A percentile compares a stretch with the other conserved stretches of the same genome.
Evolutionary conservation across 2,113 vertebrate genomes (phyloP).

Genomic region (Fulmarus glacialis): DNA sequence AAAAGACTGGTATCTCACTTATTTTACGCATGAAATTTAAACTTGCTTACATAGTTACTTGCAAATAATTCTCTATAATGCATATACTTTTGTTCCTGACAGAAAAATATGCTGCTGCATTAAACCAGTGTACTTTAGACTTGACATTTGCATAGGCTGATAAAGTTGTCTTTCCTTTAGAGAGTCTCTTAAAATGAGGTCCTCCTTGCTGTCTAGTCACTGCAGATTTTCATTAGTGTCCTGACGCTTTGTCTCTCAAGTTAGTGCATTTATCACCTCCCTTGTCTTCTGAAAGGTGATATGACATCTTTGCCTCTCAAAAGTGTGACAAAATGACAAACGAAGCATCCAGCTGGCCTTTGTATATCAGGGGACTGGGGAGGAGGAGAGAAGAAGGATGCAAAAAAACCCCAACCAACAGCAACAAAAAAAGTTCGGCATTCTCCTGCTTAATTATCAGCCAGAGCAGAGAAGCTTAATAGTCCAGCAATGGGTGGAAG

Average conservation of each 20-base stretch:
- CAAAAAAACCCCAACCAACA: background rate
- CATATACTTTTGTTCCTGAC: background rate
- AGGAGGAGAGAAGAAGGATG: background rate
- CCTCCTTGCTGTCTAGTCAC: background rate
- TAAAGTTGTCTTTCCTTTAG: constrained; percentile 5
- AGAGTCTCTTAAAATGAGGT: background rate
- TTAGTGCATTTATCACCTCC: background rate
- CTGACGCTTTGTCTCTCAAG: background rate
- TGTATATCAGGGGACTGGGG: background rate
- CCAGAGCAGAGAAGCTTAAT: background rate
- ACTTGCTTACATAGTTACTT: background rate
- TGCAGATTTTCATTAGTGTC: background rate
- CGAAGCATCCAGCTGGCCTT: constrained; percentile 1
- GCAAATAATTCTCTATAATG: background rate
- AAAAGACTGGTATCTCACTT: background rate
- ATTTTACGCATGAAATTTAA: background rate
- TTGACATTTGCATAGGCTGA: background rate
- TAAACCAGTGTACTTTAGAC: background rate
- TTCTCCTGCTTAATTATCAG: constrained; percentile 44
- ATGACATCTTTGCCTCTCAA: background rate
- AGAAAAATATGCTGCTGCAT: background rate
- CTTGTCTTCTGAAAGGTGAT: background rate
- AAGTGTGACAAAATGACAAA: constrained; percentile 18
- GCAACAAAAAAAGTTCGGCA: background rate
- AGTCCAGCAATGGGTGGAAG: constrained; percentile 27